Evolutionary conservation across 1,140 invertebrate genomes (phyloP).

Genomic region (Drosophila sproati): DNA sequence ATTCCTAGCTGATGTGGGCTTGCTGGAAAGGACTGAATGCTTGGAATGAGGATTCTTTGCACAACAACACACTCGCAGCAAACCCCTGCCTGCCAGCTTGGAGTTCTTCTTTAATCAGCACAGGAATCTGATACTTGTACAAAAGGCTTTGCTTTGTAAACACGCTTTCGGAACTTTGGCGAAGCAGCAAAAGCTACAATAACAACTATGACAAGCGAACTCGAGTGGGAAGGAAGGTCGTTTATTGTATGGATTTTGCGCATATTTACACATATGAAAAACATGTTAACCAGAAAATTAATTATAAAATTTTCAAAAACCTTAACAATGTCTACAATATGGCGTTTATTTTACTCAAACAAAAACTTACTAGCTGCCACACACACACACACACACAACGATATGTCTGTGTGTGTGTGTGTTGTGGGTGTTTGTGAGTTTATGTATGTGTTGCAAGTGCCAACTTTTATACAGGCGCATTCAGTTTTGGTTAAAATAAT

Average conservation of each 20-base stretch:
- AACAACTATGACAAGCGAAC: slow-evolving; percentile 48
- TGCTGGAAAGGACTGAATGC: slow-evolving; percentile 5
- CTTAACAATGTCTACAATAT: slow-evolving; percentile 82
- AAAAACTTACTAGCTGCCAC: slow-evolving; percentile 68
- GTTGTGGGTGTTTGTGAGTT: background rate
- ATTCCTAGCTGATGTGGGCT: slow-evolving; percentile 49
- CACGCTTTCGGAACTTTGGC: slow-evolving; percentile 78
- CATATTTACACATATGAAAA: slow-evolving; percentile 74
- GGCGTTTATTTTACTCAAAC: slow-evolving; percentile 79
- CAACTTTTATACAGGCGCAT: slow-evolving; percentile 45
- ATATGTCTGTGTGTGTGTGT: background rate
- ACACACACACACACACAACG: slow-evolving; percentile 3
- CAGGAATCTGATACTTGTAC: slow-evolving; percentile 81
- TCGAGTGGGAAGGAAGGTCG: slow-evolving; percentile 6
- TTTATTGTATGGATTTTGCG: slow-evolving; percentile 72
- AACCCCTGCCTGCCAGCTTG: background rate
- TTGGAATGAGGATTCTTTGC: slow-evolving; percentile 17
- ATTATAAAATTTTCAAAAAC: slow-evolving; percentile 83
- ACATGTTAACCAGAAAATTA: slow-evolving; percentile 82
- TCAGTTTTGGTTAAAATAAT: background rate
- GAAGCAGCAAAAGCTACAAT: slow-evolving; percentile 47
- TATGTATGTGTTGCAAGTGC: slow-evolving; percentile 8
- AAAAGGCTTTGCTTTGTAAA: slow-evolving; percentile 82
- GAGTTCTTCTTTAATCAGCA: slow-evolving; percentile 75
- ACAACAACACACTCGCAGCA: background rate